Evolutionary conservation across 2,888 invertebrate genomes (phyloP).

Genomic region (Dusona sp.): DNA sequence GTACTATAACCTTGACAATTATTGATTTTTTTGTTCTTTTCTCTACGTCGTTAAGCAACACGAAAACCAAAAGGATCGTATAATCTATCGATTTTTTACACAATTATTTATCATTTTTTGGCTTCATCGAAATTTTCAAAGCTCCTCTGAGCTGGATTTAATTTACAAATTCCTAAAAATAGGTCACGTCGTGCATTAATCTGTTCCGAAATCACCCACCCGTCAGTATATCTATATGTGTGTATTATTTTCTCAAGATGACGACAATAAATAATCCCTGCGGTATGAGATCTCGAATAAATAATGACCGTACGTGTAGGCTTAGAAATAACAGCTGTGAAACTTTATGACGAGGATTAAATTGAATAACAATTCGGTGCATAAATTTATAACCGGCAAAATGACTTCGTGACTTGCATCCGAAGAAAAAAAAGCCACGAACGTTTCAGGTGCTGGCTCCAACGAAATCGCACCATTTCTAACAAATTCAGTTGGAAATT

Average conservation of each 20-base stretch:
- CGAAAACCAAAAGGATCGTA: not conserved
- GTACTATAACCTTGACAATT: not conserved
- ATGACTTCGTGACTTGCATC: not conserved
- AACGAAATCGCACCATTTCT: not conserved
- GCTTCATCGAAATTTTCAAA: not conserved
- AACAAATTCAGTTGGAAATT: not conserved
- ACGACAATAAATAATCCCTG: conserved; percentile 32
- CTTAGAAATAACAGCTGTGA: conserved; percentile 41
- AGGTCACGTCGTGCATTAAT: conserved; percentile 6
- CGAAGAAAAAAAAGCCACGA: not conserved
- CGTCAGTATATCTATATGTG: conserved; percentile 19
- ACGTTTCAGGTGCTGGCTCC: not conserved
- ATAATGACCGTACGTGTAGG: conserved; percentile 20
- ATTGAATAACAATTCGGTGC: conserved; percentile 42
- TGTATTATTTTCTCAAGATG: conserved; percentile 27
- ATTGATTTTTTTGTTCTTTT: not conserved
- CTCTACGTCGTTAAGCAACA: not conserved
- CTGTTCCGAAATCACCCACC: not conserved
- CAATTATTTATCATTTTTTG: not conserved
- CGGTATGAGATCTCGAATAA: conserved; percentile 16
- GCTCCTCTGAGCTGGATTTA: not conserved
- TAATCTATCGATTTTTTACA: not conserved
- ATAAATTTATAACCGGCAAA: not conserved
- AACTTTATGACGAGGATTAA: conserved; percentile 30
- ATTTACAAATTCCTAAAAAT: conserved; percentile 1